Conservation (phyloP, 1,140 invertebrate species). For the Macrosteles quadrilineatus region DNA sequence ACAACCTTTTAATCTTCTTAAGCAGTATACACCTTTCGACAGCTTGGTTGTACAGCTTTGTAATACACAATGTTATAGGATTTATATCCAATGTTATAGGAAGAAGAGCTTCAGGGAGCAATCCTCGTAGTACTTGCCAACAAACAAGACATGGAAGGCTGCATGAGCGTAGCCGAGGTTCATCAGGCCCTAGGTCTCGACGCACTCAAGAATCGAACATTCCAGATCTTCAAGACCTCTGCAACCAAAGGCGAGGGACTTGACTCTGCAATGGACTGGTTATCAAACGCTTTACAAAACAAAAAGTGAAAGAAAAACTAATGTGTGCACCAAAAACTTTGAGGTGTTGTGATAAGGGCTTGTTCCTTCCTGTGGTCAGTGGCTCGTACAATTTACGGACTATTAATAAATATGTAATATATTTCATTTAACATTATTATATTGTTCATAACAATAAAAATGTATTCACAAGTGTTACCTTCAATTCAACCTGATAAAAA, state of each 20-base stretch:
- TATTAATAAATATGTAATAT: neutral
- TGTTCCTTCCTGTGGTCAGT: neutral
- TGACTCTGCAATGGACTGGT: constrained; percentile 99
- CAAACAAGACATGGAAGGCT: constrained; percentile 98
- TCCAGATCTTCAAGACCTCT: constrained; percentile 99
- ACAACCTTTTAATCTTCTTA: too few species aligned
- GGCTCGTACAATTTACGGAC: constrained; percentile 14
- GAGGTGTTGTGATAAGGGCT: neutral
- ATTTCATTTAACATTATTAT: constrained; percentile 7
- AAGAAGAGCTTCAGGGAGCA: constrained; percentile 95
- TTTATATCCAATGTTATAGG: too few species aligned
- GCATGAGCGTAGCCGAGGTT: constrained; percentile 94
- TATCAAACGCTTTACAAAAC: constrained; percentile 84
- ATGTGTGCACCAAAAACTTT: neutral
- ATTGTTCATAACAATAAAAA: constrained; percentile 13
- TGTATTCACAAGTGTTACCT: neutral
- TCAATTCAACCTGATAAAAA: too few species aligned
- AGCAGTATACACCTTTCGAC: too few species aligned
- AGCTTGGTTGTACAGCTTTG: too few species aligned
- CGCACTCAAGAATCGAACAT: constrained; percentile 93
- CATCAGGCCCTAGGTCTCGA: constrained; percentile 95
- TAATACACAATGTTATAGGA: too few species aligned
- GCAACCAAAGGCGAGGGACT: constrained; percentile 98
- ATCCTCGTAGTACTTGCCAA: constrained; percentile 98
- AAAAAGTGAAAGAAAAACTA: constrained; percentile 67